Conservation (phyloP, 1,140 invertebrate species). For the Melitaea cinxia region DNA sequence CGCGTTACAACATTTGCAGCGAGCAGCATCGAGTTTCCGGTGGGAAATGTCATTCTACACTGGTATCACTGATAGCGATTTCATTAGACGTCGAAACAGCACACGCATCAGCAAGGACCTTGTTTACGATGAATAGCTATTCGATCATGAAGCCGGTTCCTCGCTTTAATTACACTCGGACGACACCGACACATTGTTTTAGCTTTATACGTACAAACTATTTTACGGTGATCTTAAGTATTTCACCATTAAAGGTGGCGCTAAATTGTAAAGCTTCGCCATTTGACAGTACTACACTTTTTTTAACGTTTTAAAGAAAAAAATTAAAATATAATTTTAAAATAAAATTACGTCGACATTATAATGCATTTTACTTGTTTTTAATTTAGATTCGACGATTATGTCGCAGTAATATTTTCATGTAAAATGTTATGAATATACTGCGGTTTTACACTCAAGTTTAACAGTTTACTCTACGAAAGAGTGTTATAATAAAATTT, state of each 20-base stretch:
- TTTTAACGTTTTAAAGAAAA: too few species aligned
- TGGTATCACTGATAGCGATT: conserved; percentile 52
- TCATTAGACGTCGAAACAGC: conserved; percentile 63
- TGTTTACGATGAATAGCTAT: conserved; percentile 71
- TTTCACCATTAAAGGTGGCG: not conserved
- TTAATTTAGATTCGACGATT: too few species aligned
- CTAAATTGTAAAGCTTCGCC: not conserved
- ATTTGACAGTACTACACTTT: not conserved
- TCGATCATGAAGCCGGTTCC: conserved; percentile 55
- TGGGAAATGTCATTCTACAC: conserved; percentile 27
- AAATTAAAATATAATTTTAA: too few species aligned
- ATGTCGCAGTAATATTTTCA: too few species aligned
- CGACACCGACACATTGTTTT: conserved; percentile 57
- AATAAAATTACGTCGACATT: too few species aligned
- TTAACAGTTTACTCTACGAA: not conserved
- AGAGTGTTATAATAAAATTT: conserved; percentile 2
- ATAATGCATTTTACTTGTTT: too few species aligned
- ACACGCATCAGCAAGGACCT: conserved; percentile 61
- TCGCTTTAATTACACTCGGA: conserved; percentile 67
- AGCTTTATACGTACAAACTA: conserved; percentile 35
- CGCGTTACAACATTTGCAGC: conserved; percentile 22
- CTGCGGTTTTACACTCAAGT: too few species aligned
- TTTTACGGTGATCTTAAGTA: conserved; percentile 10
- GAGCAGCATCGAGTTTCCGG: conserved; percentile 3
- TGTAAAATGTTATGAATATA: too few species aligned